Percentiles rank a stretch among this genome's conserved stretches.
These are phyloP conservation scores for Brachypalpus laphriformis DNA, from an alignment of 2,888 invertebrate species.

Conservation along the genomic window DNA sequence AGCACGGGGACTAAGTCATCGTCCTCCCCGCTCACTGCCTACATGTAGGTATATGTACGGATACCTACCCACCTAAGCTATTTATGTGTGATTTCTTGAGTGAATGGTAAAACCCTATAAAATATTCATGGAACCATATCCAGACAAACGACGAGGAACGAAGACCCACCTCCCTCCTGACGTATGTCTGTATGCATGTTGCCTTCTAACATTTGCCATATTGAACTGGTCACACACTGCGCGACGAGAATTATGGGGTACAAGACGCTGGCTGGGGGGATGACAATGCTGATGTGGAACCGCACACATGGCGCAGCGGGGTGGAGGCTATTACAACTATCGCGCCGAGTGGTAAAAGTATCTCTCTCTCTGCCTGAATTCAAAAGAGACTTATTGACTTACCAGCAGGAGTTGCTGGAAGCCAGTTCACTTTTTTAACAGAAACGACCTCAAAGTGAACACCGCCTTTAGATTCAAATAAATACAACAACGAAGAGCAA, in stretches of 20 bases:
- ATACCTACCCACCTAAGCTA: constrained; percentile 11
- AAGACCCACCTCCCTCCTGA: constrained; percentile 46
- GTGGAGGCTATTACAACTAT: constrained; percentile 33
- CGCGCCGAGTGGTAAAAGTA: constrained; percentile 41
- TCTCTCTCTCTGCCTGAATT: constrained; percentile 13
- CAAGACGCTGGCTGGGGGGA: constrained; percentile 38
- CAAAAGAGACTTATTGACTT: constrained; percentile 62
- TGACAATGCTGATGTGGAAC: constrained; percentile 41
- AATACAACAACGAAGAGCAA: constrained; percentile 1
- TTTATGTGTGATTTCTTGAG: constrained; percentile 74
- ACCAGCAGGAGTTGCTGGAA: constrained; percentile 52
- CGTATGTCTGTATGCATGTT: neutral
- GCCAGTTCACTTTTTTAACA: constrained; percentile 40
- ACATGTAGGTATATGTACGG: neutral
- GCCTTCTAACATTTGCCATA: constrained; percentile 68
- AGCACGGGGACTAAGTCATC: neutral
- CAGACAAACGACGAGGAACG: constrained; percentile 42
- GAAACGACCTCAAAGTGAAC: constrained; percentile 70
- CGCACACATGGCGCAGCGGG: constrained; percentile 67
- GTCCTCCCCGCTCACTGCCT: neutral
- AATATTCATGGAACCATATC: constrained; percentile 72
- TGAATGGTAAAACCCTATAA: constrained; percentile 70
- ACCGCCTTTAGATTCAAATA: constrained; percentile 35
- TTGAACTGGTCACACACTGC: constrained; percentile 72
- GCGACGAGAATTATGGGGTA: constrained; percentile 45